Evolutionary conservation across 2,888 invertebrate species (phyloP), one percentile per base, ranked within the genome.

Genomic region (Melanargia galathea): DNA sequence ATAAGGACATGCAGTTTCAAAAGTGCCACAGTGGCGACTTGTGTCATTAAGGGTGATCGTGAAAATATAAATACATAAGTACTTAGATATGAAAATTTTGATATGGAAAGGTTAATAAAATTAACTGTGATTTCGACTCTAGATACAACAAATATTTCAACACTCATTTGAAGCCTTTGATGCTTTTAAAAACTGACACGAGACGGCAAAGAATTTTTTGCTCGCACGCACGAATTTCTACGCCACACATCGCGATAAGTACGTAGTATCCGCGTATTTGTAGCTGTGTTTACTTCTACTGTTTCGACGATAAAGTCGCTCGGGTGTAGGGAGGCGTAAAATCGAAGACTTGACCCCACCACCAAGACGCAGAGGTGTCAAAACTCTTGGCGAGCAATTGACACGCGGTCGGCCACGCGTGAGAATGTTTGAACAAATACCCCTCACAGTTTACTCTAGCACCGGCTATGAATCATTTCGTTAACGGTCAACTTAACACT

Each of bases 361-460:
- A 43, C 60, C 65, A 71, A 75, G 79, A 70, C 69, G 71, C 64
- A 61, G 73, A 88, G 85, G 86, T 90, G 89, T 90, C 87, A 86
- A 84, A 87, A 82, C 82, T 82, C 78, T 78, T 80, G 78, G 78
- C 79, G 73, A 79, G 81, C 83, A 83, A 86, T 83, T 86, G 87
- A 89, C 87, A 84, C 82, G 80, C 75, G 75, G 76, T 75, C 75
- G 74, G 76, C 76, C 79, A 83, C 82, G 85, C 89, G 90, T 90
- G 90, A 89, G 89, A 90, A 90, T 84, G 85, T 89, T 85, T 87
- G 83, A 83, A 88, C 87, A 90, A 89, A 87, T 82, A 87, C 79
- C 82, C 80, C 80, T 51, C 79, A 78, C 74, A 82, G 87, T 88
- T 87, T 86, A 83, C 87, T 85, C 85, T 86, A 83, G 86, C 81